Evolutionary conservation across 2,113 vertebrate genomes (phyloP).

Genomic region (Dolichallabes microphthalmus): DNA sequence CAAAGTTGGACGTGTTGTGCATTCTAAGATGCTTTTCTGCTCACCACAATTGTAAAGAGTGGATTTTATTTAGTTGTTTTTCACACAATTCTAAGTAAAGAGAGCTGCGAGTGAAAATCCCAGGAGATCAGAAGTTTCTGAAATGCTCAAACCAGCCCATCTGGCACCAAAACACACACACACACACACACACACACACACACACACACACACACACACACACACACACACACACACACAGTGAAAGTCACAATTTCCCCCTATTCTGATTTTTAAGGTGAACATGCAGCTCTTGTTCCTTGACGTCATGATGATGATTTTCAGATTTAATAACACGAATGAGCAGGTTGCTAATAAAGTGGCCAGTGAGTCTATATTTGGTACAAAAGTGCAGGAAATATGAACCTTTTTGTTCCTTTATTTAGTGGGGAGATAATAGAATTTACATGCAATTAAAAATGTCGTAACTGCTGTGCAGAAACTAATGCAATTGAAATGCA

Average conservation of each 20-base stretch:
- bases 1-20: too few relatives aligned
- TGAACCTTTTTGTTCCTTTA: neutral
- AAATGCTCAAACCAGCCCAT: too few relatives aligned
- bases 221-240: too few relatives aligned
- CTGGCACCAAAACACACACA: too few relatives aligned
- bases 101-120: neutral
- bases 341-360: neutral
- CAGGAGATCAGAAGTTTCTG: neutral
- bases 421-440: slow-evolving; percentile 18
- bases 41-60: too few relatives aligned
- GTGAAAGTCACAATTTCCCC: neutral
- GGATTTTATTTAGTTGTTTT: neutral
- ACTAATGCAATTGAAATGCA: slow-evolving; percentile 37
- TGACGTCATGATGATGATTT: neutral
- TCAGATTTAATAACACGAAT: neutral
- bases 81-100: neutral
- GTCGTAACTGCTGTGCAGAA: slow-evolving; percentile 15
- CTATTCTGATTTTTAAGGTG: neutral
- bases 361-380: neutral
- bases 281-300: neutral
- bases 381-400: neutral
- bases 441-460: slow-evolving; percentile 18
- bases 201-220: too few relatives aligned
- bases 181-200: too few relatives aligned
- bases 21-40: too few relatives aligned